A percentile compares a stretch with the other conserved stretches of the same genome.
phyloP scores from a whole-genome alignment of 1,140 invertebrate species.

The Hydropsyche tenuis region DNA sequence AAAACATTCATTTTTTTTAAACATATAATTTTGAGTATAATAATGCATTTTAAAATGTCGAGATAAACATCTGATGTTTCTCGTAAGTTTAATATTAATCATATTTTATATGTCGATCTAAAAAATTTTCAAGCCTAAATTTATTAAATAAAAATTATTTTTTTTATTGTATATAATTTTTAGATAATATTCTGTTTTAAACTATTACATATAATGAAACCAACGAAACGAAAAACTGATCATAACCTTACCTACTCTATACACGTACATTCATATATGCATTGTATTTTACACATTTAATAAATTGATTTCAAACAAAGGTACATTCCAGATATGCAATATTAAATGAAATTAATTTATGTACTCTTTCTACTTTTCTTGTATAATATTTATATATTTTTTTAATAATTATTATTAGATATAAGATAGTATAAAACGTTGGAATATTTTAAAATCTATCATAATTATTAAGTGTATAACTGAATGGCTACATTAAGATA shows the following conservation, averaged over 20 bases:
- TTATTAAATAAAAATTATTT: background rate
- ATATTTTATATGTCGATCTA: background rate
- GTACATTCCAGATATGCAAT: constrained; percentile 46
- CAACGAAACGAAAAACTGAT: background rate
- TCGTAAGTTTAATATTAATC: constrained; percentile 9
- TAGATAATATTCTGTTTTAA: background rate
- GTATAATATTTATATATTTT: constrained; percentile 16
- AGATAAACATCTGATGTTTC: constrained; percentile 34
- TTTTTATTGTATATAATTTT: constrained; percentile 1
- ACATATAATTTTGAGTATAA: constrained; percentile 26
- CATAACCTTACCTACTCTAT: constrained; percentile 13
- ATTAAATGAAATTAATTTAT: constrained; percentile 36
- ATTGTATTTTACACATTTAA: constrained; percentile 16
- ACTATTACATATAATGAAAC: background rate
- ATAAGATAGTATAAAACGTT: constrained; percentile 33
- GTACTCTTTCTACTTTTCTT: constrained; percentile 19
- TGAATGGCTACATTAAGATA: constrained; percentile 6
- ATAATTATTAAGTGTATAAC: constrained; percentile 25
- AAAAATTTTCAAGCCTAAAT: constrained; percentile 3
- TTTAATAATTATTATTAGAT: constrained; percentile 18
- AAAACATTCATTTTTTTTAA: constrained; percentile 18
- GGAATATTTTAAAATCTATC: constrained; percentile 23
- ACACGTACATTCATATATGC: constrained; percentile 8
- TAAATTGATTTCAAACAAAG: constrained; percentile 32
- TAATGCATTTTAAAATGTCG: constrained; percentile 28